Evolutionary conservation across 2,888 invertebrate genomes (phyloP).

Genomic region (Andrena bucephala): DNA sequence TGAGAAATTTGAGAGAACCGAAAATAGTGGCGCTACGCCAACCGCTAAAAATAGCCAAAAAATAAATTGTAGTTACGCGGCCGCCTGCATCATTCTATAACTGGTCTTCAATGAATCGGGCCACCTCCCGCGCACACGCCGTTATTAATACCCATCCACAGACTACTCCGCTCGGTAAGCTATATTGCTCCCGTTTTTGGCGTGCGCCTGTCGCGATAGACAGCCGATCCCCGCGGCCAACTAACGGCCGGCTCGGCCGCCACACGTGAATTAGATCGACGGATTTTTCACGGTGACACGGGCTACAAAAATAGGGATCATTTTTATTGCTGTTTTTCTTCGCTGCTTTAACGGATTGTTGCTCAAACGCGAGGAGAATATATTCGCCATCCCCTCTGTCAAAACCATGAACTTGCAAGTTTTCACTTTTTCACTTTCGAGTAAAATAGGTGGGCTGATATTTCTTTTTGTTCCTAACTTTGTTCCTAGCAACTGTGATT

Average conservation of each 20-base stretch:
- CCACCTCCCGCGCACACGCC: conserved; percentile 67
- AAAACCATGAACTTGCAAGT: too few relatives aligned
- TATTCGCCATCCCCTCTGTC: too few relatives aligned
- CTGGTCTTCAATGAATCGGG: conserved; percentile 76
- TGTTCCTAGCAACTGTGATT: too few relatives aligned
- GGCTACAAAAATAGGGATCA: too few relatives aligned
- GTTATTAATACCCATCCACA: conserved; percentile 66
- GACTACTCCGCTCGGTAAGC: conserved; percentile 47
- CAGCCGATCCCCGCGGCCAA: conserved; percentile 11
- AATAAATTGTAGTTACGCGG: conserved; percentile 82
- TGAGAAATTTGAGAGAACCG: conserved; percentile 85
- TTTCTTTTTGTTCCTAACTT: too few relatives aligned
- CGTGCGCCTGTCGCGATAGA: neutral
- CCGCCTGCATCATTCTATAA: conserved; percentile 79
- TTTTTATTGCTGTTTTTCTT: too few relatives aligned
- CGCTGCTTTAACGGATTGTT: too few relatives aligned
- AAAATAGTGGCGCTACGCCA: conserved; percentile 84
- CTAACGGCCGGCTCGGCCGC: neutral
- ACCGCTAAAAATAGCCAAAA: conserved; percentile 83
- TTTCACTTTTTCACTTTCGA: too few relatives aligned
- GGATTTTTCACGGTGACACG: neutral
- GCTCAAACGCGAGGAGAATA: too few relatives aligned
- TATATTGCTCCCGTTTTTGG: conserved; percentile 51
- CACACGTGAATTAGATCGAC: neutral
- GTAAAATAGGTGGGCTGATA: too few relatives aligned